Evolutionary conservation across 2,113 vertebrate genomes (phyloP).

Genomic region (Cathartes aura): DNA sequence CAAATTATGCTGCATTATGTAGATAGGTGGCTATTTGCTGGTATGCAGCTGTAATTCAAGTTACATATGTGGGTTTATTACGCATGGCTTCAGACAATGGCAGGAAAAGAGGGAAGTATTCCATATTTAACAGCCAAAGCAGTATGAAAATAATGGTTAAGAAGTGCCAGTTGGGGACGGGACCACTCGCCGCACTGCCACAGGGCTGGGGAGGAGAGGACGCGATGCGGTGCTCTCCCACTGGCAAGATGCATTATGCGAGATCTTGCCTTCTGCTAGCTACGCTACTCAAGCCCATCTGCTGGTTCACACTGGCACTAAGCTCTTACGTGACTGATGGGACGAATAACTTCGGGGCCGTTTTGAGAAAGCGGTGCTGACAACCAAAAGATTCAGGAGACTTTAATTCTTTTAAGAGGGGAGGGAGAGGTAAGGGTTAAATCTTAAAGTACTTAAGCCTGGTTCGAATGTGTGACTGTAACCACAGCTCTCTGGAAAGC

Average conservation of each 20-base stretch:
- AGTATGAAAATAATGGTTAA: not conserved
- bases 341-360: not conserved
- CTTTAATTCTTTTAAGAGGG: not conserved
- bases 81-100: not conserved
- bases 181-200: not conserved
- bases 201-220: not conserved
- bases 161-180: not conserved
- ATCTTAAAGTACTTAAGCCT: not conserved
- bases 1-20: not conserved
- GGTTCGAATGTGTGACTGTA: not conserved
- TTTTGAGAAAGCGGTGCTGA: not conserved
- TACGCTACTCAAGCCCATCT: rapidly evolving
- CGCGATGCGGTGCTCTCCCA: rapidly evolving
- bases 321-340: not conserved
- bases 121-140: not conserved
- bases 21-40: not conserved
- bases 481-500: not conserved
- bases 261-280: not conserved
- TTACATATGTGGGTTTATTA: not conserved
- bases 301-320: not conserved
- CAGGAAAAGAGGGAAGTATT: not conserved
- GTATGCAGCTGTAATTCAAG: not conserved
- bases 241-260: no score
- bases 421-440: not conserved
- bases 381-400: not conserved